A percentile compares a stretch with the other conserved stretches of the same genome.
These are phyloP conservation scores for Reticulitermes lucifugus DNA, from an alignment of 2,888 invertebrate species.

Conservation along the genomic window DNA sequence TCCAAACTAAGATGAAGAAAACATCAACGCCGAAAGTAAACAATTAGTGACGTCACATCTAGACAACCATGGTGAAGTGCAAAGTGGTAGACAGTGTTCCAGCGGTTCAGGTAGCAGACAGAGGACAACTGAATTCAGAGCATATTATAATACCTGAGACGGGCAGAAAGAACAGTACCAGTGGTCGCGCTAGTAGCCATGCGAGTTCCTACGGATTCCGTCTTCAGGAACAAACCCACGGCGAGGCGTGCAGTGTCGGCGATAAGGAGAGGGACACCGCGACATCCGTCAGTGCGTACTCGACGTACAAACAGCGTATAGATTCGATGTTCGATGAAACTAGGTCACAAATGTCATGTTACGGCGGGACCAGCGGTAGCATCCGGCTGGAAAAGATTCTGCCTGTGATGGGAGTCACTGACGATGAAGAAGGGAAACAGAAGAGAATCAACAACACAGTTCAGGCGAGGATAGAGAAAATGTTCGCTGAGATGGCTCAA, in stretches of 20 bases:
- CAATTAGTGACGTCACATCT: background rate
- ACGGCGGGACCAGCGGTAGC: slow-evolving; percentile 59
- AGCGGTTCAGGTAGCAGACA: background rate
- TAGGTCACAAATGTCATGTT: slow-evolving; percentile 67
- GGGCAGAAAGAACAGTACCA: background rate
- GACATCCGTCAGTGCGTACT: slow-evolving; percentile 62
- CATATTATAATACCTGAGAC: slow-evolving; percentile 17
- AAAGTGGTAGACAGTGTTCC: background rate
- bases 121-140: background rate
- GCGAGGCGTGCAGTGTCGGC: slow-evolving; percentile 22
- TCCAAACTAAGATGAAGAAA: background rate
- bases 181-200: slow-evolving; percentile 8
- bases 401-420: slow-evolving; percentile 39
- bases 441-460: slow-evolving; percentile 75
- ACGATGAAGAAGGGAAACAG: slow-evolving; percentile 46
- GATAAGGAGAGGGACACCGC: slow-evolving; percentile 53
- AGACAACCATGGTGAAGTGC: slow-evolving; percentile 32
- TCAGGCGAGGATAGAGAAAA: slow-evolving; percentile 87
- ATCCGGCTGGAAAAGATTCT: slow-evolving; percentile 54
- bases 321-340: slow-evolving; percentile 87
- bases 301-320: slow-evolving; percentile 85
- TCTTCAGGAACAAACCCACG: slow-evolving; percentile 56
- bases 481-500: slow-evolving; percentile 80
- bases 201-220: slow-evolving; percentile 58
- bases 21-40: background rate